Percentiles rank a stretch among this genome's conserved stretches.
Evolutionary conservation across 2,113 vertebrate species (phyloP).

Genomic region (Cynopterus brachyotis): DNA sequence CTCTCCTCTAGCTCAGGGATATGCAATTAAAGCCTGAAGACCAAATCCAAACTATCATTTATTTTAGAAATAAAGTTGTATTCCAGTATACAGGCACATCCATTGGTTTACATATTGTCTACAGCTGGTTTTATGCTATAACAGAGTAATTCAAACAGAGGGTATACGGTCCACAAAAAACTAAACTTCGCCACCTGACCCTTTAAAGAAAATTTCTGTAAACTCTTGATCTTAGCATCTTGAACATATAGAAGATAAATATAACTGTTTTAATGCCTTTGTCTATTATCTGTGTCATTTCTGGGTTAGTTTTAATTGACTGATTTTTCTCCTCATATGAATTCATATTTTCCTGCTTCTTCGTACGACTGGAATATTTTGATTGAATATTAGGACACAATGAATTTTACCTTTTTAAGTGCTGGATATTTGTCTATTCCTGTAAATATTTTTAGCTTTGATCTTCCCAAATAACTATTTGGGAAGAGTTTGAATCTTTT

Average conservation of each 20-base stretch:
- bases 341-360: neutral
- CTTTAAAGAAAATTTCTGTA: neutral
- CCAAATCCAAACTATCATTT: neutral
- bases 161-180: neutral
- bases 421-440: neutral
- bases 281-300: neutral
- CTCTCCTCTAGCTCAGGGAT: neutral
- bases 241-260: neutral
- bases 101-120: neutral
- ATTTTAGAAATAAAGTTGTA: neutral
- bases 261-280: neutral
- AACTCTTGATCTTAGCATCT: neutral
- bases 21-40: neutral
- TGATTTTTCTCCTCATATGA: neutral
- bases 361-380: neutral
- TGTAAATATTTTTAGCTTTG: slow-evolving; percentile 15
- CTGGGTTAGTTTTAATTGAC: neutral
- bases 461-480: too few relatives aligned
- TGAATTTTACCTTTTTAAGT: neutral
- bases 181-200: neutral
- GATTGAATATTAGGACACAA: neutral
- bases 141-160: neutral
- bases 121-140: neutral
- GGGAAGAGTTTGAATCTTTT: neutral
- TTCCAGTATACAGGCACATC: neutral